These are phyloP conservation scores for Ophioninae sp. DNA, from an alignment of 2,888 invertebrate genomes.

Conservation along the genomic window DNA sequence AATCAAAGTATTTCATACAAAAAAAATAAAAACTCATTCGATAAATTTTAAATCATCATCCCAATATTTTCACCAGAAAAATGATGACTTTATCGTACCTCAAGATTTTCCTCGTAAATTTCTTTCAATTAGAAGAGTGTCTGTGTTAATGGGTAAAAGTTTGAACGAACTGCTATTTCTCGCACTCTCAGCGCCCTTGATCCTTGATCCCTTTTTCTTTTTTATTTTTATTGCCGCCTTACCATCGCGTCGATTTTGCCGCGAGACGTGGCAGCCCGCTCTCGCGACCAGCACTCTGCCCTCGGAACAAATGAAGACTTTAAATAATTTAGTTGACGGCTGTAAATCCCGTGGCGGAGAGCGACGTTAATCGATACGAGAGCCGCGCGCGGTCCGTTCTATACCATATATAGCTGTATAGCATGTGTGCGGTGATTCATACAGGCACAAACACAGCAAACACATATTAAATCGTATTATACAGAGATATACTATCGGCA, in stretches of 20 bases:
- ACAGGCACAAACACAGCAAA: background rate
- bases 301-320: constrained; percentile 78
- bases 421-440: constrained; percentile 6
- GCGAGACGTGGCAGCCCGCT: constrained; percentile 41
- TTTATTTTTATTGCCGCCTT: constrained; percentile 9
- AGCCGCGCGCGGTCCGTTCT: constrained; percentile 56
- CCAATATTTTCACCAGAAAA: background rate
- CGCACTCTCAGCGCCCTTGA: background rate
- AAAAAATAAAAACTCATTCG: too few species aligned
- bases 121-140: background rate
- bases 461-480: constrained; percentile 26
- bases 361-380: constrained; percentile 79
- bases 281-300: constrained; percentile 31
- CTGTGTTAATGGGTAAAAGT: background rate
- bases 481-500: constrained; percentile 11
- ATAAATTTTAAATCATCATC: background rate
- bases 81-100: background rate
- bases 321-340: constrained; percentile 79
- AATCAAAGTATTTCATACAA: too few species aligned
- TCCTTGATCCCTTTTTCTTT: background rate
- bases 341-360: constrained; percentile 75
- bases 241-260: constrained; percentile 18
- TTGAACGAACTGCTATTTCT: background rate
- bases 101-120: background rate
- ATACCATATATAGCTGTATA: constrained; percentile 35